Evolutionary conservation across 2,797 vertebrate genomes (phyloP).

Genomic region (Danionella dracula): DNA sequence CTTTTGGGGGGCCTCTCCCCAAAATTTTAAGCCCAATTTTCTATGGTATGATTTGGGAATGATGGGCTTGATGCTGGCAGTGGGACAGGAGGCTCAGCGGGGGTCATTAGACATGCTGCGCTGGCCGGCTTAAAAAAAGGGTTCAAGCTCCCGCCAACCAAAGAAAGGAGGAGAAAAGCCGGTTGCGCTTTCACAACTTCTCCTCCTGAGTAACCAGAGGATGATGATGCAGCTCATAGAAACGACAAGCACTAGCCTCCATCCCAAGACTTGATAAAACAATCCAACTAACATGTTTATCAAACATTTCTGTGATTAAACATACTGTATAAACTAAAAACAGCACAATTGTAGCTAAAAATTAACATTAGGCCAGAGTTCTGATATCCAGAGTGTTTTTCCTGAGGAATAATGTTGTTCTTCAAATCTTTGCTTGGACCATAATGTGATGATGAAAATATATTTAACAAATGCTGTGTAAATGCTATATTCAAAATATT

Average conservation of each 20-base stretch:
- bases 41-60: conserved; percentile 57
- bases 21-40: conserved; percentile 65
- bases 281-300: too few relatives aligned
- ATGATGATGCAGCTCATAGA: conserved; percentile 10
- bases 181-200: conserved; percentile 10
- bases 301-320: too few relatives aligned
- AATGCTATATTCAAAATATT: too few relatives aligned
- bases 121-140: conserved; percentile 77
- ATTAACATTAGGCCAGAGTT: too few relatives aligned
- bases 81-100: conserved; percentile 74
- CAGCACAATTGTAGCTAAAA: too few relatives aligned
- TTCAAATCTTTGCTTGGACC: too few relatives aligned
- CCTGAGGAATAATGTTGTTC: too few relatives aligned
- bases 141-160: conserved; percentile 56
- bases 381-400: too few relatives aligned
- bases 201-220: conserved; percentile 22
- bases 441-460: too few relatives aligned
- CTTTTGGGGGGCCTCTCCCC: conserved; percentile 71
- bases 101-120: conserved; percentile 81
- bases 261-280: too few relatives aligned
- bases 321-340: too few relatives aligned
- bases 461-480: too few relatives aligned
- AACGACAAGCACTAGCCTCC: neutral
- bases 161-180: conserved; percentile 33
- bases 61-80: conserved; percentile 58